phyloP scores from a whole-genome alignment of 2,888 invertebrate genomes.

The Meganola albula region DNA sequence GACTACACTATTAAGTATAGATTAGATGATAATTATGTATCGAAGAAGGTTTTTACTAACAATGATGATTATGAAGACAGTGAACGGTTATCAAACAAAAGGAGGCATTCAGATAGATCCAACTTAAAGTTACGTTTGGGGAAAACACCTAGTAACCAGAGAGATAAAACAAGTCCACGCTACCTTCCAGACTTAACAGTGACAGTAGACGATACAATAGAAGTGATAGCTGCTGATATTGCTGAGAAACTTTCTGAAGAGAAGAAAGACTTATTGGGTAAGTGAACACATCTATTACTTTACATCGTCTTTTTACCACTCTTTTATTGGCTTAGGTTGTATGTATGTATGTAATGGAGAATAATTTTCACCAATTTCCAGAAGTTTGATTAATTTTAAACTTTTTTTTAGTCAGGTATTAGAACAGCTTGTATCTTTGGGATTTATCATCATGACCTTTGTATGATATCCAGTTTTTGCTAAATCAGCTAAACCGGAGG shows the following conservation, averaged over 20 bases:
- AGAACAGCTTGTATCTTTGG: no score
- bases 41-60: conserved; percentile 56
- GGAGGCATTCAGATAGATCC: conserved; percentile 77
- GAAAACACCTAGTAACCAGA: conserved; percentile 60
- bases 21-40: conserved; percentile 70
- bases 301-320: no score
- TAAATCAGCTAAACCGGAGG: no score
- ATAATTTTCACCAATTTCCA: no score
- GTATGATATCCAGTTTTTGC: no score
- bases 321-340: no score
- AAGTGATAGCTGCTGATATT: conserved; percentile 83
- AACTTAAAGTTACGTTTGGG: conserved; percentile 78
- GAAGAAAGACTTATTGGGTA: conserved; percentile 85
- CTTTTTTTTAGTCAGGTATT: no score
- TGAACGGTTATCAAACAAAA: conserved; percentile 68
- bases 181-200: conserved; percentile 78
- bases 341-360: no score
- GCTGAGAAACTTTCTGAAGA: conserved; percentile 85
- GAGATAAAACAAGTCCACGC: conserved; percentile 74
- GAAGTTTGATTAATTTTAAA: no score
- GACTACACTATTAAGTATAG: conserved; percentile 82
- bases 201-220: conserved; percentile 68
- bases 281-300: no score
- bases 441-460: no score
- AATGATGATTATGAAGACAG: conserved; percentile 33